Evolutionary conservation across 2,888 invertebrate genomes (phyloP).

Genomic region (Halictus quadricinctus): DNA sequence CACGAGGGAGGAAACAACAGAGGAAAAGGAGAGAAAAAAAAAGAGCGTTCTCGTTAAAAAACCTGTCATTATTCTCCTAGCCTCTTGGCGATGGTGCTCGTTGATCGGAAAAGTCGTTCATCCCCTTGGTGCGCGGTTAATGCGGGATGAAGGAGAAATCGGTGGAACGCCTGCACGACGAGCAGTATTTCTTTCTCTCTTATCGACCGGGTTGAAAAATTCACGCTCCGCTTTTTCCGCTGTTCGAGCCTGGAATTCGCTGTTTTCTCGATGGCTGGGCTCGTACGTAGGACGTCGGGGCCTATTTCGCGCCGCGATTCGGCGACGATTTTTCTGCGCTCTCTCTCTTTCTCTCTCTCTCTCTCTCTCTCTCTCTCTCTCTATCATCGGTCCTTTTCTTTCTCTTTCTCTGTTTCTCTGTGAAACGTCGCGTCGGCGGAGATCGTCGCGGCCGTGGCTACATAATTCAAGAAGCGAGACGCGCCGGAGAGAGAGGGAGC

Average conservation of each 20-base stretch:
- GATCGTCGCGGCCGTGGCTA: slow-evolving; percentile 47
- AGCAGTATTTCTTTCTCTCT: slow-evolving; percentile 40
- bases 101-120: slow-evolving; percentile 68
- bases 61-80: slow-evolving; percentile 69
- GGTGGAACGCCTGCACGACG: slow-evolving; percentile 33
- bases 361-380: background rate
- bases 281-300: background rate
- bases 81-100: slow-evolving; percentile 60
- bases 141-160: slow-evolving; percentile 46
- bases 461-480: slow-evolving; percentile 69
- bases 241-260: slow-evolving; percentile 15
- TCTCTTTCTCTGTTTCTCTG: background rate
- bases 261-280: slow-evolving; percentile 14
- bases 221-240: slow-evolving; percentile 18
- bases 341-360: background rate
- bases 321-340: background rate
- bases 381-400: background rate
- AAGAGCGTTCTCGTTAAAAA: slow-evolving; percentile 67
- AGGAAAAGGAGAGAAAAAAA: slow-evolving; percentile 40
- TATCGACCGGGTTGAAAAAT: slow-evolving; percentile 37
- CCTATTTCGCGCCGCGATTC: slow-evolving; percentile 24
- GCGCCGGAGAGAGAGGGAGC: slow-evolving; percentile 16
- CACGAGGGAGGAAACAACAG: slow-evolving; percentile 57
- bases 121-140: slow-evolving; percentile 53
- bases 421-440: slow-evolving; percentile 44